Percentiles rank a stretch among this genome's conserved stretches.
Conservation (phyloP, 1,140 invertebrate genomes). For the Caenorhabditis tropicalis region DNA sequence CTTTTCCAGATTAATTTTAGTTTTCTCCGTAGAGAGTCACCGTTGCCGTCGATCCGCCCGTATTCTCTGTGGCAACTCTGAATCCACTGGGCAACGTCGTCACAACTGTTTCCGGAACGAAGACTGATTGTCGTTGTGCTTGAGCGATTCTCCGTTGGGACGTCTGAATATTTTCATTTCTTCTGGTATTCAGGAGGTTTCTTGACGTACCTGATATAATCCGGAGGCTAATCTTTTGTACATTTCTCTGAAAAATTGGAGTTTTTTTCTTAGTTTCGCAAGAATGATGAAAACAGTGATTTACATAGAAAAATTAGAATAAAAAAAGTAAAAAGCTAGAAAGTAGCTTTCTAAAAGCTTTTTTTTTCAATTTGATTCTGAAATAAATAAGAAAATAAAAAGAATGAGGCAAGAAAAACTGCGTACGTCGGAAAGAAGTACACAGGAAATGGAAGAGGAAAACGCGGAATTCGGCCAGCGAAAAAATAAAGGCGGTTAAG, state of each 20-base stretch:
- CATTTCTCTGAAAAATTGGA: constrained; percentile 34
- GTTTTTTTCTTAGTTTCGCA: neutral
- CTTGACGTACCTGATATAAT: neutral
- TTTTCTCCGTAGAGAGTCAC: constrained; percentile 73
- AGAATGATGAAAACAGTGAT: neutral
- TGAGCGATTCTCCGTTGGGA: constrained; percentile 19
- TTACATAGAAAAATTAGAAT: no score
- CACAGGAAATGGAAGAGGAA: neutral
- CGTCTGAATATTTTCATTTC: neutral
- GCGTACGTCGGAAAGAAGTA: neutral
- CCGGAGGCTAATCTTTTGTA: neutral
- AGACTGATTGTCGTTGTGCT: neutral
- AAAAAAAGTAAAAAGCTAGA: no score
- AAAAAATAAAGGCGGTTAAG: no score
- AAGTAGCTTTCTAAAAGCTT: no score
- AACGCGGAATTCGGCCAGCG: no score
- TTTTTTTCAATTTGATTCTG: no score
- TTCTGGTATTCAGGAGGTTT: no score
- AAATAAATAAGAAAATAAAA: no score
- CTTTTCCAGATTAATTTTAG: neutral
- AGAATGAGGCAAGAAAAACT: neutral
- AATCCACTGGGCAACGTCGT: constrained; percentile 87
- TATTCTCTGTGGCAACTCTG: constrained; percentile 93
- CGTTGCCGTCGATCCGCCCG: constrained; percentile 90
- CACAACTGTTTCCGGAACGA: constrained; percentile 83